phyloP scores from a whole-genome alignment of 2,888 invertebrate species.

The Bimastos eiseni region DNA sequence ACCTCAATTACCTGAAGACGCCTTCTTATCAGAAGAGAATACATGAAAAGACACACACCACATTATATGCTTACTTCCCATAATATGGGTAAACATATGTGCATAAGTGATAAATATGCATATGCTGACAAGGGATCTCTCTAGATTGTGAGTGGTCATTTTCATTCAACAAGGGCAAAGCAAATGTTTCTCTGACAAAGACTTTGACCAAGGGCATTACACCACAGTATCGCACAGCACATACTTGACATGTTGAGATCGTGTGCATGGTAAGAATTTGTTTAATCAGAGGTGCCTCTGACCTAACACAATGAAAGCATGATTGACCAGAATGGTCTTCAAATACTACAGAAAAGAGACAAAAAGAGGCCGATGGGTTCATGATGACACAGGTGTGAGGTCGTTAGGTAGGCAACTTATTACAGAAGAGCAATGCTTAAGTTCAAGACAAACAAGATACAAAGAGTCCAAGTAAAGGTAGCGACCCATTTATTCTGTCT shows the following conservation, averaged over 20 bases:
- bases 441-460: no score
- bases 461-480: no score
- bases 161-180: not conserved
- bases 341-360: no score
- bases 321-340: no score
- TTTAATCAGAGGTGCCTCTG: no score
- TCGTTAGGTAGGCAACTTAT: no score
- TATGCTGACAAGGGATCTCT: not conserved
- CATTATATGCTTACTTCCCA: not conserved
- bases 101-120: not conserved
- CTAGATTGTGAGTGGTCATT: not conserved
- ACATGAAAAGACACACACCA: not conserved
- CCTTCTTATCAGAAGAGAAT: constrained; percentile 5
- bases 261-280: not conserved
- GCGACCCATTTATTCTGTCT: no score
- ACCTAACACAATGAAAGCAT: no score
- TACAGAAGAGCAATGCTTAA: no score
- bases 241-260: not conserved
- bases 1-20: not conserved
- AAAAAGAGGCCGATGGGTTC: no score
- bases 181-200: not conserved
- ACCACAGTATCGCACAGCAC: not conserved
- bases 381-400: no score
- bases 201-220: not conserved
- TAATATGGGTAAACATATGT: not conserved